phyloP scores from a whole-genome alignment of 2,113 vertebrate genomes.

The Arenaria interpres region DNA sequence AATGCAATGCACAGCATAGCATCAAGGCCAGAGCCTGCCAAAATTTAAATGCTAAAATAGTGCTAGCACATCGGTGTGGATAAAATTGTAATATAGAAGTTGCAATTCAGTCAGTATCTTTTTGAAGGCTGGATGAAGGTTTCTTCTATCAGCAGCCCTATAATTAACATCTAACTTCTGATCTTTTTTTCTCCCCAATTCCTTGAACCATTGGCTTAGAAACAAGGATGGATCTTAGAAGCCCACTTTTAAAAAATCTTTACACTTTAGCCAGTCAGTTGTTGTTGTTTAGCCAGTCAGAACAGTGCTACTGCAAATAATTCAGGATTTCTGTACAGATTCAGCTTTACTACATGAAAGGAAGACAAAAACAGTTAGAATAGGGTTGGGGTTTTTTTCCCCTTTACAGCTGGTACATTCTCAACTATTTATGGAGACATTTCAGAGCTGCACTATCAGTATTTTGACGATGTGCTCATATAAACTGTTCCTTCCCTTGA shows the following conservation, averaged over 20 bases:
- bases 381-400: background rate
- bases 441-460: background rate
- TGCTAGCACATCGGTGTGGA: background rate
- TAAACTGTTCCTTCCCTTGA: background rate
- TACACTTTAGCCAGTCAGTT: background rate
- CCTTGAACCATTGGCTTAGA: background rate
- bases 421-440: background rate
- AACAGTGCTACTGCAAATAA: background rate
- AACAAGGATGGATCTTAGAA: background rate
- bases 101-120: background rate
- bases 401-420: background rate
- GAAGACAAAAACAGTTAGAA: background rate
- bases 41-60: background rate
- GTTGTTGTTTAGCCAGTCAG: background rate
- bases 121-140: background rate
- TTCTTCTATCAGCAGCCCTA: background rate
- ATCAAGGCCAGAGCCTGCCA: background rate
- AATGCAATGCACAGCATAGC: background rate
- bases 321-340: background rate
- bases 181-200: background rate
- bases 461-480: background rate
- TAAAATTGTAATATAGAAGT: background rate
- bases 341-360: background rate
- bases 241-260: background rate
- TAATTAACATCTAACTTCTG: background rate